Base-by-base conservation (phyloP, 2,888 invertebrate species). In the Cephus runcator region DNA sequence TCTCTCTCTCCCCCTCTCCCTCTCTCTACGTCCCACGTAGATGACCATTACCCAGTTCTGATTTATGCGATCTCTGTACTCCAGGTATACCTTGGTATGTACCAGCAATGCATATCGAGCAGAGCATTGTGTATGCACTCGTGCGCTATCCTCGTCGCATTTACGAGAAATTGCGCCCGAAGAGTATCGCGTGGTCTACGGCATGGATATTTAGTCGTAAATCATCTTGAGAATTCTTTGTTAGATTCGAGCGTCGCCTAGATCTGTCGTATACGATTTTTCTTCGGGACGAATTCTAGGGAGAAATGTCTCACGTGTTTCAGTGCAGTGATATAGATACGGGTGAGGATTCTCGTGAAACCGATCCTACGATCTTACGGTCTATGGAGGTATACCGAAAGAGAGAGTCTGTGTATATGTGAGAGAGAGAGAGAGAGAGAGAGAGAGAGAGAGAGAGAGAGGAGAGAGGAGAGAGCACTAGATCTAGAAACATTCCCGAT, bases 11-110 rank as follows among this genome's bases (percentile, higher is more conserved):
- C 74, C 31, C 31, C 79, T 78, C 78, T 71, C 79, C 79, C 78
- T 71, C 69, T 78, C 79, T 78, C 75, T n/a, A 75, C n/a, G 71
- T 73, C 74, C 76, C 34, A 34, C 74, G 68, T 71, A 73, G 56
- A 56, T 56, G 56, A 56, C 56, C 56, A 56, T 56, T 56, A 56
- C 56, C 56, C 23, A 9, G 23, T 56, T 56, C 56, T 56, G 56
- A 56, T 56, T 56, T 56, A 56, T 56, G 56, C 56, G 56, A 56
- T 15, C 56, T 15, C 56, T 23, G 9, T 56, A 56, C 56, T 56
- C 56, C 23, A 23, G 56, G 56, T 56, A 56, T 56, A 56, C 56
- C 23, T 56, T 56, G 56, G 56, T 23, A 56, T 23, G 56, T 56
- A 23, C 56, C 56, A 56, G 56, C 56, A 56, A 56, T 56, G 56